Percentiles rank a stretch among this genome's conserved stretches.
These are phyloP conservation scores for Eleutherodactylus coqui DNA, from an alignment of 2,797 vertebrate species.

Conservation along the genomic window DNA sequence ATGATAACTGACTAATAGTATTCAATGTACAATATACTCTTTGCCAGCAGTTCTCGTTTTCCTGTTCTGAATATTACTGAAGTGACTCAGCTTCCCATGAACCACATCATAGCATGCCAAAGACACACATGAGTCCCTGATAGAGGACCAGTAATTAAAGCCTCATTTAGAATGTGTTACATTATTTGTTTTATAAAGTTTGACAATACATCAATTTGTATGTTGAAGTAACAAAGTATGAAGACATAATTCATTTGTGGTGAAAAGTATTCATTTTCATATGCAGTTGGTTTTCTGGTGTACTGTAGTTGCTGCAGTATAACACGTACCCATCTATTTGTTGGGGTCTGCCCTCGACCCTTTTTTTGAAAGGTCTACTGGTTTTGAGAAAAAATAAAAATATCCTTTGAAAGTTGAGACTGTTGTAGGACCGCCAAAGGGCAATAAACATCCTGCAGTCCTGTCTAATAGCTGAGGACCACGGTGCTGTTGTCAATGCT, in stretches of 20 bases:
- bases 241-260: too few species aligned
- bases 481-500: too few species aligned
- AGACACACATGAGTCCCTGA: background rate
- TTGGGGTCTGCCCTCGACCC: background rate
- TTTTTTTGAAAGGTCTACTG: background rate
- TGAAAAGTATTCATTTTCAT: too few species aligned
- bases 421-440: background rate
- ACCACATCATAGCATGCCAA: background rate
- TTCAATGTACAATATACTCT: background rate
- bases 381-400: background rate
- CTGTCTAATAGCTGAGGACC: too few species aligned
- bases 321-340: background rate
- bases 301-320: background rate
- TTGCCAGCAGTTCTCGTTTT: background rate
- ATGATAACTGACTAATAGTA: background rate
- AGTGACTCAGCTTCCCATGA: background rate
- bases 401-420: background rate
- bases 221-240: too few species aligned
- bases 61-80: background rate
- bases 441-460: too few species aligned
- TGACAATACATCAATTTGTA: too few species aligned
- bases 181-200: too few species aligned
- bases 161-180: too few species aligned
- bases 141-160: background rate
- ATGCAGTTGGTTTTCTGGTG: background rate